Evolutionary conservation across 2,797 vertebrate species (phyloP), one percentile per base, ranked within the genome.

Genomic region (Galago senegalensis): DNA sequence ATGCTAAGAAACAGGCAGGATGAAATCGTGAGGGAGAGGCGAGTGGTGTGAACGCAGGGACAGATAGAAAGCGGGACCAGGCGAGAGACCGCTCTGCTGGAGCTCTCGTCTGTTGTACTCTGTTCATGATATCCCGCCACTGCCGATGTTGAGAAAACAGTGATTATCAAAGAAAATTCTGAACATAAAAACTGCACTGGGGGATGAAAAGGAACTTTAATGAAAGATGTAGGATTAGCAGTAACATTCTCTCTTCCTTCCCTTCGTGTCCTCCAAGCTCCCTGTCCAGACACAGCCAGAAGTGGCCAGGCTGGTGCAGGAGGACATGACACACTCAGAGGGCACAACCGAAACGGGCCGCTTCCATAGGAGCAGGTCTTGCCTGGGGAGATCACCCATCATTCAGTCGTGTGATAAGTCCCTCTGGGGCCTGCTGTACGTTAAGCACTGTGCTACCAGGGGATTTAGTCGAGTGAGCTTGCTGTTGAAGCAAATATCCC

Each of bases 11-110:
- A 34, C 12, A 10, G 29, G 29, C 46, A 69, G 37, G 40, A 49
- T 56, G 7, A 58, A 18, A 13, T 4, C 20, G 14, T 0, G 3
- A 77, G 10, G 21, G 31, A 13, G 40, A 25, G 58, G 70, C 25
- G 61, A 27, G 10, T 1, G 5, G 16, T 2, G 10, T 11, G 12
- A 65, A 56, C 31, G 27, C 12, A 31, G 37, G 27, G 6, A 0
- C 56, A 63, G 67, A 7, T 3, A 37, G 56, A 25, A 13, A 43
- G 12, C 7, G 13, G 16, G 2, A 11, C 3, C 40, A 81, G 37
- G 20, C 29, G 29, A 34, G 61, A 53, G 27, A 77, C 46, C 11
- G 34, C 27, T 10, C 7, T 27, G 0, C 2, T 60, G 60, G 60
- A 11, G 8, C 5, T 80, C 34, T 29, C 46, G 8, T 10, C 10